Conservation (phyloP, 1,140 invertebrate genomes). For the Ptiloglossa arizonensis region DNA sequence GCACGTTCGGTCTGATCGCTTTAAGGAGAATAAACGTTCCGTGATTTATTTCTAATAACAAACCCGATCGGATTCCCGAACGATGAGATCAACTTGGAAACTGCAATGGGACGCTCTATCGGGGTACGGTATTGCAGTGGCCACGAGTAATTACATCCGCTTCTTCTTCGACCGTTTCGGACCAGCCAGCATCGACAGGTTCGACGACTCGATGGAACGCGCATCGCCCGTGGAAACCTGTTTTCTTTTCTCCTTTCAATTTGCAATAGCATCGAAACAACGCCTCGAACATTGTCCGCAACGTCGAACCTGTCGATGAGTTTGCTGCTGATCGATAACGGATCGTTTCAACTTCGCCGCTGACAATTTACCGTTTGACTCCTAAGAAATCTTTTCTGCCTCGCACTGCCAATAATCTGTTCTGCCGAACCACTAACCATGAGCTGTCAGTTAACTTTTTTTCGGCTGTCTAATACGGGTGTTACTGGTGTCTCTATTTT, state of each 20-base stretch:
- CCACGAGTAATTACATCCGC: slow-evolving; percentile 28
- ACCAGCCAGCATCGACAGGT: slow-evolving; percentile 1
- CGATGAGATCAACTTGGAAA: neutral
- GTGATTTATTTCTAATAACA: slow-evolving; percentile 4
- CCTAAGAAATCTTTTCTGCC: slow-evolving; percentile 66
- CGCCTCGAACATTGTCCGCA: neutral
- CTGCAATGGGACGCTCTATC: neutral
- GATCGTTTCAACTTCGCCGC: slow-evolving; percentile 55
- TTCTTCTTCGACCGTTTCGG: slow-evolving; percentile 17
- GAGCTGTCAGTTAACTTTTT: slow-evolving; percentile 68
- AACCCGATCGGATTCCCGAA: neutral
- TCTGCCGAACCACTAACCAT: slow-evolving; percentile 74
- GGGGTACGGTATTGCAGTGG: neutral
- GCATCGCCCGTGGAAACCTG: too few relatives aligned
- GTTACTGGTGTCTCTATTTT: slow-evolving; percentile 54
- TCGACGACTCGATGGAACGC: too few relatives aligned
- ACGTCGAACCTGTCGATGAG: slow-evolving; percentile 6
- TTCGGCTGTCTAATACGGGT: slow-evolving; percentile 62
- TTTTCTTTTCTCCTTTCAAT: too few relatives aligned
- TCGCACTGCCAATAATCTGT: slow-evolving; percentile 78
- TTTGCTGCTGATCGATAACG: neutral
- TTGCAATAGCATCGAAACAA: too few relatives aligned
- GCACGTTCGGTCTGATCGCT: neutral
- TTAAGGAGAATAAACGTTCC: neutral
- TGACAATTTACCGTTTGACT: slow-evolving; percentile 48